phyloP scores from a whole-genome alignment of 2,888 invertebrate species.

The Drosophila colorata region DNA sequence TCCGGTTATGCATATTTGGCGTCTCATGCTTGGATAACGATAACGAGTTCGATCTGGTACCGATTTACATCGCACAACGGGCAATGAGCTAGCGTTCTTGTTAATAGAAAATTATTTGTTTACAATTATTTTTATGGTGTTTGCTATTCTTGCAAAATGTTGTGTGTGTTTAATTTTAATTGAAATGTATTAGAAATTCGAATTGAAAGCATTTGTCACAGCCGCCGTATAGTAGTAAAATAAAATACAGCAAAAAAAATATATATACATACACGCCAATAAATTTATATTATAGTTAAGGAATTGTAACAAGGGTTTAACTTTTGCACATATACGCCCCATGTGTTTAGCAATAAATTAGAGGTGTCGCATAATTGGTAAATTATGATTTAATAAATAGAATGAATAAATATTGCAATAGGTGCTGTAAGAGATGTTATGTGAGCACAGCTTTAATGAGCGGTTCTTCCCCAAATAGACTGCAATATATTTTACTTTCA shows the following conservation, averaged over 20 bases:
- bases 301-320: conserved; percentile 13
- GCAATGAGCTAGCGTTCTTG: conserved; percentile 25
- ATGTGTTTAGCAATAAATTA: conserved; percentile 4
- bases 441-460: not conserved
- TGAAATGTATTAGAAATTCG: conserved; percentile 64
- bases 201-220: conserved; percentile 52
- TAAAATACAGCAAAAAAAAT: conserved; percentile 2
- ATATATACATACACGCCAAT: conserved; percentile 32
- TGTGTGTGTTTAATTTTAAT: conserved; percentile 59
- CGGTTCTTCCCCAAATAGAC: not conserved
- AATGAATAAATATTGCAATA: conserved; percentile 10
- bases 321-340: conserved; percentile 23
- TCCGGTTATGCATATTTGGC: conserved; percentile 48
- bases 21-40: conserved; percentile 66
- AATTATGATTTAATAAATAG: conserved; percentile 2
- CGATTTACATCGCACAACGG: conserved; percentile 52
- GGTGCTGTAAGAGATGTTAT: not conserved
- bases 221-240: not conserved
- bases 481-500: not conserved
- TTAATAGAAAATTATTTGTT: conserved; percentile 80
- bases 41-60: conserved; percentile 75
- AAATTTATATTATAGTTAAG: conserved; percentile 45
- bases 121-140: conserved; percentile 53
- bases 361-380: conserved; percentile 7
- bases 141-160: conserved; percentile 43